Evolutionary conservation across 2,797 vertebrate genomes (phyloP), one percentile per base, ranked within the genome.

Genomic region (Phoxinus dragarum): DNA sequence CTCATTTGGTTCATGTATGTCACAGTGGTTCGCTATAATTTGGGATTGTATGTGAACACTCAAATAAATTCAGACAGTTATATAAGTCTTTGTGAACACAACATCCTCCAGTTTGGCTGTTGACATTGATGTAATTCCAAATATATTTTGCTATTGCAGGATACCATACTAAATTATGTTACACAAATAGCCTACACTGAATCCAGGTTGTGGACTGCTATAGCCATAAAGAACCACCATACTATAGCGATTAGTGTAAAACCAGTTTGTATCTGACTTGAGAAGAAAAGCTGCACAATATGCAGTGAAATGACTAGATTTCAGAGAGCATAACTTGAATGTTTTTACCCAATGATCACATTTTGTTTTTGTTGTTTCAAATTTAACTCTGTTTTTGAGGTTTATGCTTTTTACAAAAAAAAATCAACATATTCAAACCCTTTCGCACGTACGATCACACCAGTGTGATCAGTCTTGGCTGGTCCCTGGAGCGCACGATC

Each of bases 81-180:
- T 36, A 52, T 27, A 68, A 68, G 78, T n/a, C 6, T 80, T 80
- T 68, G 44, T 80, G 64, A 68, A 47, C 3, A 47, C 27, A 47
- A 80, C 11, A 68, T 47, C 31, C 11, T 49, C 12, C 11, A 47
- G 27, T 80, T 67, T 42, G 56, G 40, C 23, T 42, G 21, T 17
- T 61, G 7, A 61, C 36, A 76, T 76, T 59, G 10, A 56, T 1
- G 7, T 44, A 31, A 61, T 77, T 38, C 40, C 27, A 34, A 27
- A 5, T 52, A 23, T 80, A 16, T 49, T 49, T 68, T 14, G 40
- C 38, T n/a, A 34, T 66, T 19, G 40, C 77, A 79, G 5, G 38
- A 79, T 27, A 47, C n/a, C 38, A 27, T 10, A 61, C 52, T 27
- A 59, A 77, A 54, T 72, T 4, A 59, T n/a, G 19, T 21, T 74